Base-by-base conservation (phyloP, 1,140 invertebrate genomes). In the Idris sp. region DNA sequence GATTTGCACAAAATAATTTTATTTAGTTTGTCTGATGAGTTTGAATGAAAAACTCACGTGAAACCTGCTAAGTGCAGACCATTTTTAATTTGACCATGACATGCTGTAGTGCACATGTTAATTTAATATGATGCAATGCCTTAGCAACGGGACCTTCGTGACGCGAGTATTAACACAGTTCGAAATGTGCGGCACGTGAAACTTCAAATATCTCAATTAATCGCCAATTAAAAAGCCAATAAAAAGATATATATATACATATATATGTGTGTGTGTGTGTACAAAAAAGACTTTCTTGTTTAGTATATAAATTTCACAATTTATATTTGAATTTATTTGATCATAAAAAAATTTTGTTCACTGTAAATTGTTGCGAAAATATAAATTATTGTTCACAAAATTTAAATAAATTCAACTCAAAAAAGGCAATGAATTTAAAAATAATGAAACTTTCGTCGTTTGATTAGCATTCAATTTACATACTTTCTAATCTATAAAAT, bases 61-160 rank as follows among this genome's bases (percentile, higher is more conserved):
- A 62, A 72, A 62, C 67, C 51, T 10, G 51, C 14, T 72, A 56
- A 72, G 62, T 38, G 56, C 41, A 40, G 31, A 41, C 49, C 41
- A 49, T 62, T 72, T 69, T 72, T 62, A 62, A 62, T 72, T 43
- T 62, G 67, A 49, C 67, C 67, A 35, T 72, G 67, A 72, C 67
- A 72, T 72, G 58, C 62, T 72, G 58, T 72, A 48, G 49, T 62
- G 48, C 67, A 72, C 58, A 72, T 56, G 67, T 30, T 62, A 72
- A 72, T 72, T 62, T 72, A 62, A 72, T 62, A 62, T 72, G 49
- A 72, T 22, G 67, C 58, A 72, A 72, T 36, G 43, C 49, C n/a
- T 56, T 49, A 62, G 56, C 58, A 72, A 72, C 67, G 58, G 68
- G 49, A 72, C 51, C 68, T 72, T 72, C 58, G 68, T 72, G 49